Evolutionary conservation across 2,888 invertebrate genomes (phyloP), one percentile per base, ranked within the genome.

Genomic region (Steinernema carpocapsae): DNA sequence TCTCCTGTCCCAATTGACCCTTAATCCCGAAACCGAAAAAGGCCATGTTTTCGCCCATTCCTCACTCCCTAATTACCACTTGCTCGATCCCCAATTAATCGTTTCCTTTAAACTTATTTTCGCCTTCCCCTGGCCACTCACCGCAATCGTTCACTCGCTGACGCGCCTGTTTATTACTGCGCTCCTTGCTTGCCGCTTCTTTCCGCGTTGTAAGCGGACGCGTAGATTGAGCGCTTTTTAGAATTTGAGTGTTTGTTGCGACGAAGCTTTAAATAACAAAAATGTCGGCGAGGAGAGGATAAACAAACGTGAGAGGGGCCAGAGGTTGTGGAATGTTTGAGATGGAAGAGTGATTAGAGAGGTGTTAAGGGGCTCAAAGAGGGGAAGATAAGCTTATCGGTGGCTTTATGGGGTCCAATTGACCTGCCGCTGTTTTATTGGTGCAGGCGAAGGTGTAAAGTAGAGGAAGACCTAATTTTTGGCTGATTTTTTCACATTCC

Each of bases 101-200:
- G 48, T 48, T 48, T 48, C 48, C 48, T 48, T 48, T 48, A 48
- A 48, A 48, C 48, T 48, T 19, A 17, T 19, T 19, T 48, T 19
- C 48, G 48, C 17, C 17, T 19, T 14, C 17, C 19, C 48, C 37
- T 10, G 37, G 37, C 37, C 37, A 37, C 37, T 48, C 48, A 48
- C 48, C 48, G 48, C 48, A 48, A 48, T 48, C 19, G 48, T 48
- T 17, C 48, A n/a, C 48, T 14, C 6, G 6, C n/a, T 17, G 48
- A 19, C 48, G 48, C 48, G 19, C n/a, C 48, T 48, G 48, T 48
- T 48, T 48, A 48, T 48, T 48, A 48, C 48, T 48, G 48, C 48
- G 19, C 48, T 3, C 48, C 48, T 17, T 4, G 3, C n/a, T 19
- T 2, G 48, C 48, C n/a, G 48, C 48, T 19, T 19, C n/a, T 48